Base-by-base conservation (phyloP, 2,113 vertebrate species). In the Malurus cyaneus region DNA sequence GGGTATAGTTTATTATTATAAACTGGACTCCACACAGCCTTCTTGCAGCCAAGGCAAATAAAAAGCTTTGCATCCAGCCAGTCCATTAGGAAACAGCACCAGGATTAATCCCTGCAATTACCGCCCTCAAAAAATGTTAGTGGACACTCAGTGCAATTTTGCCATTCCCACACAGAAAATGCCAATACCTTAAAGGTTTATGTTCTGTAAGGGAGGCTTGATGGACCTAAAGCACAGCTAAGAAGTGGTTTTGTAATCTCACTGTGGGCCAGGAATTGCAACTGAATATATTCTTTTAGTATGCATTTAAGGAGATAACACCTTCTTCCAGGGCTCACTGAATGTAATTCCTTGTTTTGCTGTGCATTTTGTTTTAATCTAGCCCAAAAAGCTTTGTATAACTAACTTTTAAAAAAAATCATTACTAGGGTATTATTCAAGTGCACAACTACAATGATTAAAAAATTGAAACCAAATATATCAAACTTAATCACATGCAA, bases 31-130 rank as follows among this genome's bases (percentile, higher is more conserved):
- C 73, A 52, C 14, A 17, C 28, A 70, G 56, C 49, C 67, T 83
- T 73, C 72, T 49, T 44, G 69, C 64, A 92, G 80, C 49, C 85
- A 86, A 72, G 82, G 89, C 80, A 94, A 83, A 88, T 18, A 85
- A 5, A 67, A 78, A 86, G 78, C 74, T 82, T 80, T 64, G 81
- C 59, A 94, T 83, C 36, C 64, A 88, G 61, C 53, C 17, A 86
- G 80, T 73, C 80, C 44, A 66, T 92, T 60, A 82, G 76, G 59
- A 93, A 96, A 92, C 83, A 83, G 64, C 69, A 92, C 31, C 39
- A 5, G n/a, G 66, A 90, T 92, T 93, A 93, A 95, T 70, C 62
- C 81, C 53, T 66, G 76, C 88, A 96, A 93, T 83, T 70, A 86
- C 57, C 3, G 26, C 21, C 72, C 83, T 86, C 72, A 70, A 90